Percentiles rank a stretch among this genome's conserved stretches.
phyloP scores from a whole-genome alignment of 2,113 vertebrate species.

The Ciconia maguari region DNA sequence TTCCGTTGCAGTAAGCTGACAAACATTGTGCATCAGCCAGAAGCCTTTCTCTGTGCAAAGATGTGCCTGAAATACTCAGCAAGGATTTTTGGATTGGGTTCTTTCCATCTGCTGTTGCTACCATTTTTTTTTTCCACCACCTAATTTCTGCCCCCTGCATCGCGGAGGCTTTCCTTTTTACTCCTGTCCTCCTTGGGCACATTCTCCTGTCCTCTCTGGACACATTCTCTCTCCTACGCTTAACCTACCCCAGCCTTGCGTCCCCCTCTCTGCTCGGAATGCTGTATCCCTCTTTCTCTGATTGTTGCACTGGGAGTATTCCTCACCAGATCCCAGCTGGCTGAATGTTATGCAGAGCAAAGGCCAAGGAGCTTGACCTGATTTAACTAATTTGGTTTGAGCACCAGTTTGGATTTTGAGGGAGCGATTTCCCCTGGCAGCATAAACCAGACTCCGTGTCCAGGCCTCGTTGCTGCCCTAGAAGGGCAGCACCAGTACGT shows the following conservation, averaged over 20 bases:
- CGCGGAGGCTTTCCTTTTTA: neutral
- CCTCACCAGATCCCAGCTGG: neutral
- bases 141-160: neutral
- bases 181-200: neutral
- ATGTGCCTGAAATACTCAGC: slow-evolving; percentile 4
- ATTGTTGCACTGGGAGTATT: neutral
- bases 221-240: neutral
- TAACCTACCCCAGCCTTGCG: neutral
- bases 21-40: neutral
- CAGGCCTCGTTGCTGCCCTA: neutral
- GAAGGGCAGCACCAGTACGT: neutral
- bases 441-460: neutral
- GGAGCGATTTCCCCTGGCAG: neutral
- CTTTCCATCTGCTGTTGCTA: neutral
- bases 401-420: neutral
- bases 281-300: neutral
- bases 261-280: neutral
- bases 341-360: neutral
- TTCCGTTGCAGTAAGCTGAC: neutral
- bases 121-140: neutral
- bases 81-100: neutral
- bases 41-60: neutral
- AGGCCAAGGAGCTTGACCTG: neutral
- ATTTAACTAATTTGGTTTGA: neutral
- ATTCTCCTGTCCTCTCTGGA: neutral